These are phyloP conservation scores for Proisotoma minuta DNA, from an alignment of 2,888 invertebrate genomes.

Conservation along the genomic window DNA sequence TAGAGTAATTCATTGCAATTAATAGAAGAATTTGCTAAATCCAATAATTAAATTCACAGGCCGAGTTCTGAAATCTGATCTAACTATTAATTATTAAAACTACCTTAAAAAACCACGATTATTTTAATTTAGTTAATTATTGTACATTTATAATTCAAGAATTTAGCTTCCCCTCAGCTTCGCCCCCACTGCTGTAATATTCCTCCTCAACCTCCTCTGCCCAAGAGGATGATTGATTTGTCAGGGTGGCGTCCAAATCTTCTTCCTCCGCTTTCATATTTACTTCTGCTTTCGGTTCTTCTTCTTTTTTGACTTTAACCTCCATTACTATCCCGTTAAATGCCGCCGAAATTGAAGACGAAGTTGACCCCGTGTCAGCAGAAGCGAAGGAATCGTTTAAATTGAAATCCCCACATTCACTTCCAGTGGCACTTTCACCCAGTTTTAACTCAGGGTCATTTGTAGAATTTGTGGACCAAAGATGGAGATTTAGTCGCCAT, in stretches of 20 bases:
- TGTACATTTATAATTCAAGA: not conserved
- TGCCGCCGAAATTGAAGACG: constrained; percentile 35
- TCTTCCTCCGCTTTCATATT: constrained; percentile 14
- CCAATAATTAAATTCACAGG: too few relatives aligned
- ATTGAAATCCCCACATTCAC: constrained; percentile 9
- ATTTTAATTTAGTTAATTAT: not conserved
- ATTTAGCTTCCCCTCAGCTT: not conserved
- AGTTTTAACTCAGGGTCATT: constrained; percentile 8
- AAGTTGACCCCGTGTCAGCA: constrained; percentile 27
- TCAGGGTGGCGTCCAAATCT: not conserved
- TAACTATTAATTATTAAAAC: not conserved
- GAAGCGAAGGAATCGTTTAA: constrained; percentile 37
- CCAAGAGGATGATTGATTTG: constrained; percentile 24
- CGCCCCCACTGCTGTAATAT: not conserved
- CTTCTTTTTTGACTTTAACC: not conserved
- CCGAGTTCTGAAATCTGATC: not conserved
- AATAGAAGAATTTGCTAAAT: too few relatives aligned
- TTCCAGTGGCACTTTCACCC: constrained; percentile 5
- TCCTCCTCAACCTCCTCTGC: constrained; percentile 37
- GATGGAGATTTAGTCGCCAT: constrained; percentile 80
- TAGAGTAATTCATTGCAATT: too few relatives aligned
- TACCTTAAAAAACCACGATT: not conserved
- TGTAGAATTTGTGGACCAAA: constrained; percentile 56
- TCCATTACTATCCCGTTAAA: constrained; percentile 24
- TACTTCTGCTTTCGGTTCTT: constrained; percentile 8